Evolutionary conservation across 2,797 vertebrate genomes (phyloP).

Genomic region (Picus viridis): DNA sequence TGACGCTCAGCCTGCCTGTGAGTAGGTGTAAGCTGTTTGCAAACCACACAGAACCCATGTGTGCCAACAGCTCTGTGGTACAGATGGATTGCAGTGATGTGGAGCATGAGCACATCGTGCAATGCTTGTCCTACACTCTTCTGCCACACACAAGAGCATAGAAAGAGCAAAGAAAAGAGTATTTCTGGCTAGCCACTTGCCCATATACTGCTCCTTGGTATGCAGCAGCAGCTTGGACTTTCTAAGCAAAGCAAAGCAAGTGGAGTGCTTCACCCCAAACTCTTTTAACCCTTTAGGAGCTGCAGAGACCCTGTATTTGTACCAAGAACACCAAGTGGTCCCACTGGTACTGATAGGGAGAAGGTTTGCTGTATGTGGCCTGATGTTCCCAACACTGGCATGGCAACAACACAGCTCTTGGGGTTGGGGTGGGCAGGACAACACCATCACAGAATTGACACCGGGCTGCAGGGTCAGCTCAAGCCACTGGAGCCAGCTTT

Average conservation of each 20-base stretch:
- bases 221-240: background rate
- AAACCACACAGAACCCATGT: background rate
- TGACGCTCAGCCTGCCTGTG: background rate
- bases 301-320: background rate
- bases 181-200: background rate
- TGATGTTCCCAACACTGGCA: too few relatives aligned
- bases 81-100: conserved; percentile 46
- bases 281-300: background rate
- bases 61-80: conserved; percentile 31
- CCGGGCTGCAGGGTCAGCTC: too few relatives aligned
- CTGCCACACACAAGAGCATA: background rate
- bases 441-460: too few relatives aligned
- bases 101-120: background rate
- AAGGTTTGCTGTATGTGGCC: too few relatives aligned
- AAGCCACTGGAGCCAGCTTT: too few relatives aligned
- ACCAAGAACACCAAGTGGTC: background rate
- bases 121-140: background rate
- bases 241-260: background rate
- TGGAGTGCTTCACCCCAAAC: background rate
- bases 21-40: conserved; percentile 48
- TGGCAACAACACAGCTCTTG: too few relatives aligned
- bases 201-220: background rate
- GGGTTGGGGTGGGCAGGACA: too few relatives aligned
- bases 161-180: background rate
- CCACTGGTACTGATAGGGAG: background rate